phyloP scores from a whole-genome alignment of 2,113 vertebrate species.

The Puntigrus tetrazona region DNA sequence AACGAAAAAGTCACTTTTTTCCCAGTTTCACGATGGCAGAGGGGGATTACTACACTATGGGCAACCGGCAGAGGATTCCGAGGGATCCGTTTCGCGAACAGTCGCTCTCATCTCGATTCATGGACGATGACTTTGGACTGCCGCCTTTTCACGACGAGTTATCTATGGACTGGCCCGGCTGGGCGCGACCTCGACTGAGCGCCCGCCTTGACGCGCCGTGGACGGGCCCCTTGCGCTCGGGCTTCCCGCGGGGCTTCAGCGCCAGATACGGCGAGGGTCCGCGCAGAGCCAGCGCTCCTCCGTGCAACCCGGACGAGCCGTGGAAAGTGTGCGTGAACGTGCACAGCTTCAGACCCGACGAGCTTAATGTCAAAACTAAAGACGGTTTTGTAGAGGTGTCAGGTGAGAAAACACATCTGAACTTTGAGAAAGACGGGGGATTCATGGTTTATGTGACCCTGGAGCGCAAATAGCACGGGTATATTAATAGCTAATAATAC shows the following conservation, averaged over 20 bases:
- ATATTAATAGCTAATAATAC: no score
- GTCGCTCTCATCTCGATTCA: conserved; percentile 83
- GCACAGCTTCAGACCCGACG: conserved; percentile 93
- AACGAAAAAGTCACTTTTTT: neutral
- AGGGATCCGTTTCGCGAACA: conserved; percentile 91
- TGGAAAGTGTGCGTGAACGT: conserved; percentile 99
- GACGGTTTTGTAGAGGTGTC: conserved; percentile 97
- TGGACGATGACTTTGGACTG: conserved; percentile 94
- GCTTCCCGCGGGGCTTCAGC: conserved; percentile 79
- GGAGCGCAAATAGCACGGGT: no score
- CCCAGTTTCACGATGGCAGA: conserved; percentile 83
- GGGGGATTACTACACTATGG: conserved; percentile 81
- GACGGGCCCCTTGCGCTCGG: conserved; percentile 78
- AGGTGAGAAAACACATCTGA: conserved; percentile 77
- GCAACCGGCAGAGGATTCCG: conserved; percentile 79
- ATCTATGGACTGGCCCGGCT: conserved; percentile 90
- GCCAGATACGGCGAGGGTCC: conserved; percentile 80
- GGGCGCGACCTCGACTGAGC: conserved; percentile 90
- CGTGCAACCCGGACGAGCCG: conserved; percentile 81
- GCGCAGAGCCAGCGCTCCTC: conserved; percentile 72
- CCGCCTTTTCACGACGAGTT: conserved; percentile 87
- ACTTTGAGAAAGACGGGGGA: neutral
- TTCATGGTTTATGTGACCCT: no score
- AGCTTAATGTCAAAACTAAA: conserved; percentile 90
- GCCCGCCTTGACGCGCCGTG: conserved; percentile 78